A percentile compares a stretch with the other conserved stretches of the same genome.
These are phyloP conservation scores for Plutomurus gul DNA, from an alignment of 1,140 invertebrate species.

Conservation along the genomic window DNA sequence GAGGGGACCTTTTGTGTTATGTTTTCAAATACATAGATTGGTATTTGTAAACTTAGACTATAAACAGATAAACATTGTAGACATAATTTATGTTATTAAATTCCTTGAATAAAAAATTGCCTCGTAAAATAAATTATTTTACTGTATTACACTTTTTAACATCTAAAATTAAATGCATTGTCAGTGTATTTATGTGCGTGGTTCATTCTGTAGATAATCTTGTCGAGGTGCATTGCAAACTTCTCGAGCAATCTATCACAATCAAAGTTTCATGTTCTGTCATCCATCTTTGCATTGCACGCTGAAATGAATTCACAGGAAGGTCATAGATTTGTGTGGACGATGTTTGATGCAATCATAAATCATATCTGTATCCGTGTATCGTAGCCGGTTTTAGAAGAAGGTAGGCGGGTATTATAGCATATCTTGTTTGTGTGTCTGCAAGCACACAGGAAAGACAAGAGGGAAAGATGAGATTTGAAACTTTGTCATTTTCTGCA, in stretches of 20 bases:
- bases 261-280: background rate
- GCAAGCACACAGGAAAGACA: no score
- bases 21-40: no score
- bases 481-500: slow-evolving; percentile 27
- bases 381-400: background rate
- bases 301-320: slow-evolving; percentile 1
- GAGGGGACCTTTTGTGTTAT: no score
- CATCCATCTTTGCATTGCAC: background rate
- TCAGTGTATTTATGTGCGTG: background rate
- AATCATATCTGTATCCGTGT: background rate
- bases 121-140: no score
- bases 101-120: no score
- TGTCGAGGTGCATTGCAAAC: background rate
- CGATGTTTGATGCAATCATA: background rate
- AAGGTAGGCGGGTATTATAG: background rate
- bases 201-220: background rate
- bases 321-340: background rate
- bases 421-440: background rate
- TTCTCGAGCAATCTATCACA: background rate
- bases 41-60: no score
- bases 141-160: no score
- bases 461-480: slow-evolving; percentile 6
- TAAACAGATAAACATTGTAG: no score
- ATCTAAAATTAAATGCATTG: background rate
- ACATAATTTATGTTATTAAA: no score